Evolutionary conservation across 1,140 invertebrate species (phyloP), one percentile per base, ranked within the genome.

Genomic region (Dermatophagoides farinae): DNA sequence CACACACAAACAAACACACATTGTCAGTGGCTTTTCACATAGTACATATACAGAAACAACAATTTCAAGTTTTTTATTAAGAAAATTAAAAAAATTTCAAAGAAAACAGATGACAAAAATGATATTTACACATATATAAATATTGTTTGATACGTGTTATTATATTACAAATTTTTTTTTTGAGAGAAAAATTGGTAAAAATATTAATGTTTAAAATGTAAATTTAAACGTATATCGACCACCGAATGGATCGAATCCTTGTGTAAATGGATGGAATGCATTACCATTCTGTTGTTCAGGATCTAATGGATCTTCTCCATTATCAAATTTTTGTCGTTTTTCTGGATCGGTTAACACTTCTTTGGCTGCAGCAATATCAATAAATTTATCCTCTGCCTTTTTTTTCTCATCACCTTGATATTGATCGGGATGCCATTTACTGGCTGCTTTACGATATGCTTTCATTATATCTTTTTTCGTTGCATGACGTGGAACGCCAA

Each of bases 371-470:
- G 95, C 95, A 68, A 99, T 91, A 71, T 98, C 93, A 63, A 98
- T 97, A 69, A 99, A 99, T 73, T 86, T 96, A 71, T 95, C 95
- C 71, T 99, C 86, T 0, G 96, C 95, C 38, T 82, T 76, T 70
- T 93, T 90, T 74, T 98, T 98, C 50, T 73, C 71, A 55, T 90
- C 84, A 8, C 81, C 83, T 65, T 84, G 81, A 71, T 84, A 97
- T 74, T 92, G 92, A 73, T 99, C 95, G 0, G 95, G 95, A 78
- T 99, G 95, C 92, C 93, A 99, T 72, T 96, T 87, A 72, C 92
- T 87, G 16, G 95, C 95, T 57, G 89, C 79, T 78, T 96, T 97
- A 64, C 93, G 80, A 73, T 97, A 97, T 8, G 93, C 93, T 77
- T 97, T 97, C 0, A 82, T 77, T 18, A 98, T 92, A 72, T 97